Evolutionary conservation across 30 jellyfish, hydroid and myxozoan species (phyloP), one percentile per base, ranked within the genome.

Genomic region (Mastigias papua): DNA sequence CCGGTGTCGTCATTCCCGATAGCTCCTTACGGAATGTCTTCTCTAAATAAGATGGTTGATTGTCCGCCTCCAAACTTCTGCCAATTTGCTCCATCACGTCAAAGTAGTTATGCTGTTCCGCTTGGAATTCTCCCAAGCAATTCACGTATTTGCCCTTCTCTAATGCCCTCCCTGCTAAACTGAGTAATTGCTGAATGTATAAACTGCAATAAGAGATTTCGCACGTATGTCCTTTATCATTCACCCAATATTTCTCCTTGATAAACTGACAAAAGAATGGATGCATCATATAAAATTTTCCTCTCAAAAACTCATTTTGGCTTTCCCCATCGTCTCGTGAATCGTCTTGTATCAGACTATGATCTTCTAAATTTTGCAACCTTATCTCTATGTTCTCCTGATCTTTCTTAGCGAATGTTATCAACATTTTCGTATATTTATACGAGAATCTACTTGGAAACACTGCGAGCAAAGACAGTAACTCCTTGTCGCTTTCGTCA

Each of bases 381-480:
- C 73, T 62, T 34, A 73, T 70, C 33, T 80, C 3, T 61, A 17
- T 29, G 9, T 26, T 23, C 26, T 31, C 26, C 11, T 22, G 19
- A 1, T 20, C 64, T 19, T 5, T 0, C 5, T 54, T 16, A 10
- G 27, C 35, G n/a, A 32, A 62, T n/a, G n/a, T n/a, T n/a, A n/a
- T n/a, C n/a, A 69, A 23, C 80, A 30, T 80, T 37, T 64, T 37
- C 17, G 37, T 63, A 29, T 66, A 62, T 5, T 16, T 7, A 69
- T 80, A 80, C 8, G 81, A 61, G 69, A 80, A 80, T 33, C 34
- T 23, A 67, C 81, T 34, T 0, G 90, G 82, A 80, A 80, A 80
- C 23, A 80, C 90, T 21, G 90, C 90, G 11, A 80, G 48, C 48
- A 34, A 2, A 34, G 48, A 11, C 22, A 80, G 8, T 34, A 80